Conservation (phyloP, 1,140 invertebrate species). For the Drosophila tropicalis region DNA sequence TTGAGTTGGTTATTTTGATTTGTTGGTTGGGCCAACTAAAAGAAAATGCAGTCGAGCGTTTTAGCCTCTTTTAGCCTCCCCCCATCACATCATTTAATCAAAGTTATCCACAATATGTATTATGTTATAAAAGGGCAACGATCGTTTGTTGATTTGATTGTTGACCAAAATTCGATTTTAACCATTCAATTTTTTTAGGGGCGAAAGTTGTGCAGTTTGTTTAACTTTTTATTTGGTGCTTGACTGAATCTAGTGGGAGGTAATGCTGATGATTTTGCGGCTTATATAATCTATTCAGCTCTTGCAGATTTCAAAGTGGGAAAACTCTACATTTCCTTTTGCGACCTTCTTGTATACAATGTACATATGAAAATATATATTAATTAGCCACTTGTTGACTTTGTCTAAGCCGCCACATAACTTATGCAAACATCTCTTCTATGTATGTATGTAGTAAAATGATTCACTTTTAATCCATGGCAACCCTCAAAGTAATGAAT, state of each 20-base stretch:
- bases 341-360: too few species aligned
- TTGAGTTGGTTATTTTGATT: conserved; percentile 23
- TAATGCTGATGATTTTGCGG: neutral
- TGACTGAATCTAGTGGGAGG: neutral
- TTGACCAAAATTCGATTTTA: too few species aligned
- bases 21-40: conserved; percentile 39
- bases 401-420: neutral
- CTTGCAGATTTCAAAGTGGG: too few species aligned
- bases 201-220: conserved; percentile 9
- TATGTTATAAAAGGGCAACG: conserved; percentile 12
- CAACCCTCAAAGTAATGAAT: conserved; percentile 3
- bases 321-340: neutral
- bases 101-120: conserved; percentile 17
- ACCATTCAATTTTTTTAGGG: neutral
- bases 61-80: too few species aligned
- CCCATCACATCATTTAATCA: too few species aligned
- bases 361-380: neutral
- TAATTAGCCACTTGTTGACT: conserved; percentile 11
- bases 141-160: neutral
- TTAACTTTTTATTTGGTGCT: conserved; percentile 4
- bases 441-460: neutral
- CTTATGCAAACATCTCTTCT: neutral
- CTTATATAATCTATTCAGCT: conserved; percentile 9
- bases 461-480: conserved; percentile 5
- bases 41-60: conserved; percentile 62